phyloP scores from a whole-genome alignment of 92 coral and sea anemone species.

The Porites rus region DNA sequence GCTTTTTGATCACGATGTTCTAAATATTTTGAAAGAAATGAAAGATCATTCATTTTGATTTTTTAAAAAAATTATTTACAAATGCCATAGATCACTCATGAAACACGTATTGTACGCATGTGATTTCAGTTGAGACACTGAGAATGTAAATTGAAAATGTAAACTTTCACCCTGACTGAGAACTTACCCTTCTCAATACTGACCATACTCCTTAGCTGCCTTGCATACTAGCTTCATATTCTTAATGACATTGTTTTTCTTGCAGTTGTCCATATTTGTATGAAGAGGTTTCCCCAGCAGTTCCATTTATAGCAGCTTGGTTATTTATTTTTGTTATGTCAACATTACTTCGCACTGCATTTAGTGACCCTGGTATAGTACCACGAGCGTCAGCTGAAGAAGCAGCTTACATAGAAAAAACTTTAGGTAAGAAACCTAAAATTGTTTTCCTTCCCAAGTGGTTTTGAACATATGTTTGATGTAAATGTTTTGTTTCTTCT shows the following conservation, averaged over 20 bases:
- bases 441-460: no score
- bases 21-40: background rate
- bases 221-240: no score
- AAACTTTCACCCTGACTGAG: no score
- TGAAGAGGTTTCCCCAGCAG: constrained; percentile 78
- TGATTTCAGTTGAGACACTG: no score
- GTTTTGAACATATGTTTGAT: no score
- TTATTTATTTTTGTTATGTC: constrained; percentile 93
- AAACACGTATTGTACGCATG: no score
- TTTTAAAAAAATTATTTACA: no score
- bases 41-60: background rate
- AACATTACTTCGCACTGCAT: constrained; percentile 89
- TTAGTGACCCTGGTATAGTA: constrained; percentile 97
- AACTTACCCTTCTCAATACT: no score
- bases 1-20: background rate
- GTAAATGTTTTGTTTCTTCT: no score
- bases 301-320: constrained; percentile 95
- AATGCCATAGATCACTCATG: no score
- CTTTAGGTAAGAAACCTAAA: constrained; percentile 68
- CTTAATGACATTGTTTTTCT: constrained; percentile 1
- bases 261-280: constrained; percentile 79
- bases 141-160: no score
- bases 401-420: constrained; percentile 93
- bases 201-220: no score
- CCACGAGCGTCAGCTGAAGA: constrained; percentile 93